Evolutionary conservation across 2,797 vertebrate genomes (phyloP).

Genomic region (Melanotaenia parkinsoni): DNA sequence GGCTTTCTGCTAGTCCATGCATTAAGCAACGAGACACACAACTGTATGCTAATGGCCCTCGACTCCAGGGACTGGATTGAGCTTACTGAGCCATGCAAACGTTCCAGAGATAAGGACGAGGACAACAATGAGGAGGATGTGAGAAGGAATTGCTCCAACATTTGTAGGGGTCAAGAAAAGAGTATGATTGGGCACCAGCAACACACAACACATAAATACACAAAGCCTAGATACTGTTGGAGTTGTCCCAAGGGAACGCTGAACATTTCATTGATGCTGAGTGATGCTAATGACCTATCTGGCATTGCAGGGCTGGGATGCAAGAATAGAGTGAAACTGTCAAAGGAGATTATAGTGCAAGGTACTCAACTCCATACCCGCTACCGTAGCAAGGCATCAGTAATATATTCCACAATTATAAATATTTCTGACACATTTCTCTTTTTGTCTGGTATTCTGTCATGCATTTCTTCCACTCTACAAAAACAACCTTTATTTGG

Average conservation of each 20-base stretch:
- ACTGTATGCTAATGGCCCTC: slow-evolving; percentile 66
- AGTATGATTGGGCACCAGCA: slow-evolving; percentile 25
- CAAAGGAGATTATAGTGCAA: slow-evolving; percentile 55
- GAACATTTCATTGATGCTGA: slow-evolving; percentile 68
- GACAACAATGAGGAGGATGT: slow-evolving; percentile 45
- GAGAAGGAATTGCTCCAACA: slow-evolving; percentile 38
- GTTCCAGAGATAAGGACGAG: slow-evolving; percentile 34
- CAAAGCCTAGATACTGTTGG: slow-evolving; percentile 27
- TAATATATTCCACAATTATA: slow-evolving; percentile 10
- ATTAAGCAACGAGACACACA: slow-evolving; percentile 66
- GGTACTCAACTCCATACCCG: slow-evolving; percentile 20
- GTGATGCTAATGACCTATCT: slow-evolving; percentile 66
- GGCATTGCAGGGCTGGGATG: slow-evolving; percentile 9
- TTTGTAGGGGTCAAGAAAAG: slow-evolving; percentile 12
- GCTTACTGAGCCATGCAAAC: slow-evolving; percentile 62
- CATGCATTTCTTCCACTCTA: neutral
- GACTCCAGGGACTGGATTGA: slow-evolving; percentile 41
- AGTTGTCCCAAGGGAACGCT: slow-evolving; percentile 33
- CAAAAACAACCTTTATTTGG: slow-evolving; percentile 8
- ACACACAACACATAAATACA: slow-evolving; percentile 12
- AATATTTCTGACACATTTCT: slow-evolving; percentile 26
- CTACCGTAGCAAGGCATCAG: slow-evolving; percentile 19
- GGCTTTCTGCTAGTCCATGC: slow-evolving; percentile 60
- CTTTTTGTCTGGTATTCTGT: neutral
- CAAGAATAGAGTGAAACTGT: slow-evolving; percentile 51